Percentiles rank a stretch among this genome's conserved stretches.
Conservation (phyloP, 1,140 invertebrate species). For the Galleria mellonella region DNA sequence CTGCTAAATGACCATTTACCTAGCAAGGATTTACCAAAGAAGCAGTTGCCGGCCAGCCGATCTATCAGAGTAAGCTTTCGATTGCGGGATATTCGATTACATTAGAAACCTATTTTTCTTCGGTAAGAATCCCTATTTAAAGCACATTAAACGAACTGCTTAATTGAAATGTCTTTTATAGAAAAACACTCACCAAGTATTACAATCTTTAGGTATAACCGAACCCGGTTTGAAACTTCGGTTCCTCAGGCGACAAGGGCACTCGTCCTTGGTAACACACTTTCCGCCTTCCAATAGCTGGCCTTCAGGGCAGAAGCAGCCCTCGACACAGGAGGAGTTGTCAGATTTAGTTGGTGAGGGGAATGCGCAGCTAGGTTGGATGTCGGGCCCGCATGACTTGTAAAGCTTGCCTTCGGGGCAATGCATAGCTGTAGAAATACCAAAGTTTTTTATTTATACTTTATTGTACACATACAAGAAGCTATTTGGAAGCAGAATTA, state of each 20-base stretch:
- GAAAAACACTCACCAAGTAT: slow-evolving; percentile 83
- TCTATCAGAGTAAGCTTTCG: too few species aligned
- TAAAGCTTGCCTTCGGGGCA: slow-evolving; percentile 83
- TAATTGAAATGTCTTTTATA: too few species aligned
- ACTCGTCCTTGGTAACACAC: slow-evolving; percentile 83
- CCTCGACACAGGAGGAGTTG: slow-evolving; percentile 83
- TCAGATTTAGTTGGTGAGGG: slow-evolving; percentile 25
- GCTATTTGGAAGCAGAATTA: too few species aligned
- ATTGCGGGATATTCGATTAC: too few species aligned
- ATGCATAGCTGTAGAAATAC: slow-evolving; percentile 76
- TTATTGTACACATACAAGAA: too few species aligned
- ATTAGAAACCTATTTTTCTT: too few species aligned
- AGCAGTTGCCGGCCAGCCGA: too few species aligned
- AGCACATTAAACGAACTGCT: too few species aligned
- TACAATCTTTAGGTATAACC: slow-evolving; percentile 86
- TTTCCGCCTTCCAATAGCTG: slow-evolving; percentile 81
- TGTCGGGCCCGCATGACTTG: slow-evolving; percentile 79
- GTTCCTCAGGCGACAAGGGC: slow-evolving; percentile 87
- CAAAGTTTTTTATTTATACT: not conserved
- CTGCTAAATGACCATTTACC: too few species aligned
- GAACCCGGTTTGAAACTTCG: slow-evolving; percentile 83
- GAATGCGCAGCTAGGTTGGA: slow-evolving; percentile 69
- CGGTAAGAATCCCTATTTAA: too few species aligned
- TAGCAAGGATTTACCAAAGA: too few species aligned
- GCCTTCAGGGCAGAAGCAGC: slow-evolving; percentile 89